phyloP scores from a whole-genome alignment of 30 jellyfish, hydroid and myxozoan species.

The Turritopsis dohrnii region DNA sequence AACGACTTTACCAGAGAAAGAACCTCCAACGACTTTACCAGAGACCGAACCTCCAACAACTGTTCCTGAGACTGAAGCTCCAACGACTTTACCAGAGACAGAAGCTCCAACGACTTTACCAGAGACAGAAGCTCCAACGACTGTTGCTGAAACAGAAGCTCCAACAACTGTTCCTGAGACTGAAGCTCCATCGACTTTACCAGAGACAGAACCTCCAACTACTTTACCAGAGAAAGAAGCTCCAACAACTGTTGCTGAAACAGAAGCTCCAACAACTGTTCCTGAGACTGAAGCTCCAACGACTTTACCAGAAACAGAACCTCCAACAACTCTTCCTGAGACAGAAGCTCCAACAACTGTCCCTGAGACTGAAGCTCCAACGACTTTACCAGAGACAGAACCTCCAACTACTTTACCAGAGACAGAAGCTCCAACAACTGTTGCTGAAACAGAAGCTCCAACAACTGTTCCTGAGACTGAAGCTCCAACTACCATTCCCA shows the following conservation, averaged over 20 bases:
- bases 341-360: not conserved
- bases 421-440: not conserved
- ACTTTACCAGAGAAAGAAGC: not conserved
- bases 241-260: not conserved
- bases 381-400: not conserved
- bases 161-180: constrained; percentile 7
- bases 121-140: not conserved
- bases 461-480: not conserved
- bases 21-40: not conserved
- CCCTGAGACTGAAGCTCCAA: not conserved
- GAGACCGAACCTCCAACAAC: not conserved
- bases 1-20: not conserved
- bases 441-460: constrained; percentile 9
- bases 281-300: constrained; percentile 6
- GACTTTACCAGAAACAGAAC: not conserved
- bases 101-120: not conserved
- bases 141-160: not conserved
- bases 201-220: not conserved
- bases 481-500: constrained; percentile 13
- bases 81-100: not conserved
- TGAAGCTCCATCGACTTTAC: not conserved
- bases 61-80: not conserved
- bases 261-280: not conserved
- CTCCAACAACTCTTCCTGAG: not conserved
- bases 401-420: not conserved